Percentiles rank a stretch among this genome's conserved stretches.
Evolutionary conservation across 2,888 invertebrate species (phyloP).

Genomic region (Drosophila helvetica): DNA sequence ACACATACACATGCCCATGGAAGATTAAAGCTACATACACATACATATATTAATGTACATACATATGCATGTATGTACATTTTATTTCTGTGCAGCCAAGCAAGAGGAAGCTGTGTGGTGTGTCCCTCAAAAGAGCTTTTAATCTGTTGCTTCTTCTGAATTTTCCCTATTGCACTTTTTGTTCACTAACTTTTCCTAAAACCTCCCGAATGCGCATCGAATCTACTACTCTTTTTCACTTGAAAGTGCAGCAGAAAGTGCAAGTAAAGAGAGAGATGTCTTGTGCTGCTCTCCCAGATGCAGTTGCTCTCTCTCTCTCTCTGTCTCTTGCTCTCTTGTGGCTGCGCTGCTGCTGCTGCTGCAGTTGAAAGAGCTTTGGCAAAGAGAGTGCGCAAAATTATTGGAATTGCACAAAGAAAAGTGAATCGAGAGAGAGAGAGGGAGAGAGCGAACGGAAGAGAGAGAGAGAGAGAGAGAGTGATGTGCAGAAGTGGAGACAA

Average conservation of each 20-base stretch:
- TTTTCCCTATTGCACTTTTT: not conserved
- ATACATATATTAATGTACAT: too few species aligned
- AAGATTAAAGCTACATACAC: too few species aligned
- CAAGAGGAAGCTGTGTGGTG: not conserved
- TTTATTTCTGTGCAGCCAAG: too few species aligned
- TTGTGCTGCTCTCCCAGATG: slow-evolving; percentile 24
- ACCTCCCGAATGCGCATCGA: not conserved
- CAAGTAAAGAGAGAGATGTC: slow-evolving; percentile 58
- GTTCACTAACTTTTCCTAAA: slow-evolving; percentile 12
- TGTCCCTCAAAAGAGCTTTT: not conserved
- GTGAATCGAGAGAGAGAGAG: slow-evolving; percentile 64
- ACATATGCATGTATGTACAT: too few species aligned
- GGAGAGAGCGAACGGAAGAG: slow-evolving; percentile 5
- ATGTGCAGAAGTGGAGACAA: too few species aligned
- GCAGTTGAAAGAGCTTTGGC: slow-evolving; percentile 21
- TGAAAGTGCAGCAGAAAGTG: slow-evolving; percentile 65
- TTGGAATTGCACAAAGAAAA: slow-evolving; percentile 79
- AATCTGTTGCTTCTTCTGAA: not conserved
- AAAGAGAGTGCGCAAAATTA: slow-evolving; percentile 50
- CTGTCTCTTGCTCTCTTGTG: slow-evolving; percentile 16
- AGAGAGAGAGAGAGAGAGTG: slow-evolving; percentile 1
- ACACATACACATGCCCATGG: too few species aligned
- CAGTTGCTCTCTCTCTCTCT: slow-evolving; percentile 39
- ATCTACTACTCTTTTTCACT: slow-evolving; percentile 65
- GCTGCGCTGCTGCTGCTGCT: slow-evolving; percentile 19